phyloP scores from a whole-genome alignment of 1,140 invertebrate species.

The Acromyrmex charruanus region DNA sequence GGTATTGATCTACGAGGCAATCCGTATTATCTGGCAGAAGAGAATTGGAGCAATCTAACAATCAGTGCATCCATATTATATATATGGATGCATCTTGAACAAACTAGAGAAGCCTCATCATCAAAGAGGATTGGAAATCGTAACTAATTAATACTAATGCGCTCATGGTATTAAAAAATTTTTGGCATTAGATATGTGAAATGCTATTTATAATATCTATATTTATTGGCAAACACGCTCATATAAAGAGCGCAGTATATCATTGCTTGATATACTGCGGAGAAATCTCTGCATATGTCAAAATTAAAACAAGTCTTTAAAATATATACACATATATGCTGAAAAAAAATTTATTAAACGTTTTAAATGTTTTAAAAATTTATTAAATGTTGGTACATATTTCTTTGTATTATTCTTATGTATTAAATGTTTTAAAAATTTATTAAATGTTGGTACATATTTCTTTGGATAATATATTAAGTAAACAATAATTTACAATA shows the following conservation, averaged over 20 bases:
- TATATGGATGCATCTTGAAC: background rate
- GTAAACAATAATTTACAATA: too few relatives aligned
- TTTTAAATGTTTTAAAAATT: too few relatives aligned
- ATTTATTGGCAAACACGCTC: background rate
- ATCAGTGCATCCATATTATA: constrained; percentile 4
- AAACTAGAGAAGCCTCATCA: constrained; percentile 16
- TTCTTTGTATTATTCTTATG: too few relatives aligned
- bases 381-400: too few relatives aligned
- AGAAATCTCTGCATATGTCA: too few relatives aligned
- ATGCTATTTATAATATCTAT: constrained; percentile 49
- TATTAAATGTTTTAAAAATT: too few relatives aligned
- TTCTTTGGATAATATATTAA: too few relatives aligned
- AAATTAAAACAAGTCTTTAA: background rate
- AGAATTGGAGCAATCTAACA: constrained; percentile 43
- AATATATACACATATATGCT: too few relatives aligned
- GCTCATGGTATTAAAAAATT: constrained; percentile 26
- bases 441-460: too few relatives aligned
- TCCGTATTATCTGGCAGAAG: constrained; percentile 12
- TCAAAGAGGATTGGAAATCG: constrained; percentile 60
- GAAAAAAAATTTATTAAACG: too few relatives aligned
- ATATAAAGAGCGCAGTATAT: too few relatives aligned
- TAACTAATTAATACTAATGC: constrained; percentile 57
- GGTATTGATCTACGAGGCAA: constrained; percentile 38
- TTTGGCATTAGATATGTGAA: constrained; percentile 47
- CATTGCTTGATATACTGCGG: background rate